Evolutionary conservation across 2,113 vertebrate species (phyloP), one percentile per base, ranked within the genome.

Genomic region (Oreochromis niloticus): DNA sequence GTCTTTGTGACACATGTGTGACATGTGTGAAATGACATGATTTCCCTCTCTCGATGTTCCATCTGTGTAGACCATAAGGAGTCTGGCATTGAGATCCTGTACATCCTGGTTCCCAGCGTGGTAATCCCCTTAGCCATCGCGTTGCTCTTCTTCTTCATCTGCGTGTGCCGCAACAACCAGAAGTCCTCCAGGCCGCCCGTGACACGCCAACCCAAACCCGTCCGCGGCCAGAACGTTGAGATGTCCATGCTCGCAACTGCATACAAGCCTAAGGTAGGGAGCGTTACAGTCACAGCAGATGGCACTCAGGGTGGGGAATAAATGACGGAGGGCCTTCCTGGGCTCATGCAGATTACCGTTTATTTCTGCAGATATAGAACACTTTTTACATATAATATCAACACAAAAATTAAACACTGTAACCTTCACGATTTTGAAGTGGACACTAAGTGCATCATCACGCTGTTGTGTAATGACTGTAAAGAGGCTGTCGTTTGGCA

Each of bases 111-210:
- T 84, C 99, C 99, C 0, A 99, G 99, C 1, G 98, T 99, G 27
- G 97, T 98, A 4, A 98, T 99, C 50, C 99, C 99, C 1, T 91
- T 99, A 88, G 98, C 98, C 90, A 98, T 99, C 1, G 98, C 98
- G 22, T 87, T 99, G 84, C 96, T 99, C 56, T 99, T 99, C 96
- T 98, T 99, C 95, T 99, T 99, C 92, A 99, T 99, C 81, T 99
- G 99, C 7, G 97, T 99, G 87, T 99, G 99, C 88, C 98, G 99
- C 13, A 99, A 99, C 95, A 99, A 97, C 85, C 98, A 99, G 96
- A 99, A 99, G 95, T 94, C 98, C 0, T 94, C 98, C 0, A 97
- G 97, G 2, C 98, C 98, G 0, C 97, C 97, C 0, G 96, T 96
- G 0, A 97, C 97, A 9, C 96, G 98, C 6, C 99, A 99, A 83